Evolutionary conservation across 2,888 invertebrate genomes (phyloP), one percentile per base, ranked within the genome.

Genomic region (Cheilosia variabilis): DNA sequence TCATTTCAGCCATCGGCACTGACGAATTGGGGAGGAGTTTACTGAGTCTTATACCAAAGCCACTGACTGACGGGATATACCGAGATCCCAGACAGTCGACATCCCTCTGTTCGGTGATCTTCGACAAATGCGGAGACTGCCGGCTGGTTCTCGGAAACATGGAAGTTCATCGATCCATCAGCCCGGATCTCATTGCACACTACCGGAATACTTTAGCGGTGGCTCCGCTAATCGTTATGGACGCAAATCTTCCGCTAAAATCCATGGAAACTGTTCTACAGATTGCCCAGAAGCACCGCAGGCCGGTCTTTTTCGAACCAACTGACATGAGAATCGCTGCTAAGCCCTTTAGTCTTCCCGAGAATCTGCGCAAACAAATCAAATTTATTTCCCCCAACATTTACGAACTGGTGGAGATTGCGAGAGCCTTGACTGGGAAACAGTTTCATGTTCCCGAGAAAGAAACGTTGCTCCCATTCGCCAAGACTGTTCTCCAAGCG

Each of bases 281-380:
- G 76, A 90, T 96, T 17, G 96, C 97, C 55, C 89, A 92, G 10
- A 90, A 93, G 53, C 91, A 94, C 79, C 90, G 94, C 45, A 94
- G 95, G 89, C 96, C 97, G 95, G 97, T 97, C 7, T 97, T 97
- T 93, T 98, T 95, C 91, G 98, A 98, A 91, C 97, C 98, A 1
- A 98, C 98, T 0, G 98, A 98, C 89, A 93, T 95, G 89, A 93
- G 94, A 88, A 96, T 96, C 90, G 96, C 97, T 0, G 91, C 92
- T 0, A 97, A 96, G 91, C 95, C 96, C 27, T 95, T 97, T 86
- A 89, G 91, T 1, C 80, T 91, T n/a, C 53, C 87, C 0, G 19
- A 45, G 2, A 66, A 87, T 2, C 87, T 91, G 0, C 90, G 90
- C 0, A 87, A 89, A 6, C 87, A 90, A 77, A 92, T 92, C 15